phyloP scores from a whole-genome alignment of 1,140 invertebrate genomes.

The roundworm (Caenorhabditis elegans) region DNA sequence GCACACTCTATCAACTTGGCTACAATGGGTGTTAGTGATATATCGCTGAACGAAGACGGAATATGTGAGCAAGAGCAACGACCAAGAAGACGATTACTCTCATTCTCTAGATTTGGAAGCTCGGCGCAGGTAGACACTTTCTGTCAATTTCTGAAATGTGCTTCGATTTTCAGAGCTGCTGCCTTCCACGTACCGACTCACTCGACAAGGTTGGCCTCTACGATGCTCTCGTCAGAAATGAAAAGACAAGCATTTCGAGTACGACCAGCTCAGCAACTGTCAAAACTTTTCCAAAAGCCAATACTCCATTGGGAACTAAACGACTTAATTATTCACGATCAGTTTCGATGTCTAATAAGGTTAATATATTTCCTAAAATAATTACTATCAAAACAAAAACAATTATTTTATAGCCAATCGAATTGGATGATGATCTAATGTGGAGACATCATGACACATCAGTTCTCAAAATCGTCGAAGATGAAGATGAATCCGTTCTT shows the following conservation, averaged over 20 bases:
- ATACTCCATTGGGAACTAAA: neutral
- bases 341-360: neutral
- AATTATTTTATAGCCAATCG: neutral
- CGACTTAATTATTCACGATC: neutral
- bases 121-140: neutral
- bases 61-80: neutral
- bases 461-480: neutral
- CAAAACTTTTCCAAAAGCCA: no score
- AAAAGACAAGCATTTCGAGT: neutral
- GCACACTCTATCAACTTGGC: slow-evolving; percentile 4
- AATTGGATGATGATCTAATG: neutral
- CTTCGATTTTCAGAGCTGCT: neutral
- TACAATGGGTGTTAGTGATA: neutral
- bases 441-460: neutral
- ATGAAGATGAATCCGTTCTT: neutral
- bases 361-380: neutral
- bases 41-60: neutral
- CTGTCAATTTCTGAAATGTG: neutral
- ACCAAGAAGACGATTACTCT: neutral
- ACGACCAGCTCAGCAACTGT: neutral
- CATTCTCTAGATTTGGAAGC: neutral
- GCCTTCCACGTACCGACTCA: neutral
- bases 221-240: neutral
- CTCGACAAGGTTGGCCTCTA: neutral
- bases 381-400: neutral